These are phyloP conservation scores for Gallinago jamesoni DNA, from an alignment of 2,113 vertebrate species.

Conservation along the genomic window DNA sequence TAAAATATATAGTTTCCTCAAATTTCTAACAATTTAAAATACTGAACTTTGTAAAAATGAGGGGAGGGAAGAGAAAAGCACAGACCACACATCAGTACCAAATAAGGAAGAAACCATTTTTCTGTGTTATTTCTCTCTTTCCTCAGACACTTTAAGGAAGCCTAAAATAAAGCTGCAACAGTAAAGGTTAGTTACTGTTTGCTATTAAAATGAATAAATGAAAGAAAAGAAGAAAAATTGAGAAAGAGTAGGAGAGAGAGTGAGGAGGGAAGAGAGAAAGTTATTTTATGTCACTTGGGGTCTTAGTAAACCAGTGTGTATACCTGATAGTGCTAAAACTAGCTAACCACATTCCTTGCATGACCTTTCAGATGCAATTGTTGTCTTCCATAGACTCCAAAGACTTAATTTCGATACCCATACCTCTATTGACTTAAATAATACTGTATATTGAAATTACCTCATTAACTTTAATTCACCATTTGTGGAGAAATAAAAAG, in stretches of 20 bases:
- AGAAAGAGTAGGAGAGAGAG: fast-evolving
- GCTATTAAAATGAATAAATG: neutral
- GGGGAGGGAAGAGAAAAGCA: neutral
- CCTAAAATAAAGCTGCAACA: neutral
- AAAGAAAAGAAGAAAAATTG: neutral
- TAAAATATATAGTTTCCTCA: neutral
- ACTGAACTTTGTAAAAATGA: neutral
- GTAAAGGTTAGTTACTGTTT: neutral
- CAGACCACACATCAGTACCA: neutral
- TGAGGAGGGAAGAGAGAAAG: neutral
- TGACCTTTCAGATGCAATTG: neutral
- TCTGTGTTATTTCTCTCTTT: neutral
- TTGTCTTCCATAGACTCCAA: neutral
- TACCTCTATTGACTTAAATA: neutral
- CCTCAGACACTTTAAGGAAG: neutral
- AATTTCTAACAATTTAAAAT: neutral
- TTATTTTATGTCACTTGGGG: neutral
- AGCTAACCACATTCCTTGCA: neutral
- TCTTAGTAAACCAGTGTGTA: fast-evolving
- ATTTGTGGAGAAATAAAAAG: neutral
- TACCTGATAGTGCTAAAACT: neutral
- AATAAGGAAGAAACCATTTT: neutral
- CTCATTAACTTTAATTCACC: neutral
- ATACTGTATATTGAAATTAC: neutral
- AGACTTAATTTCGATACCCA: neutral